Base-by-base conservation (phyloP, 2,888 invertebrate species). In the Mesopsocus fuscifrons region DNA sequence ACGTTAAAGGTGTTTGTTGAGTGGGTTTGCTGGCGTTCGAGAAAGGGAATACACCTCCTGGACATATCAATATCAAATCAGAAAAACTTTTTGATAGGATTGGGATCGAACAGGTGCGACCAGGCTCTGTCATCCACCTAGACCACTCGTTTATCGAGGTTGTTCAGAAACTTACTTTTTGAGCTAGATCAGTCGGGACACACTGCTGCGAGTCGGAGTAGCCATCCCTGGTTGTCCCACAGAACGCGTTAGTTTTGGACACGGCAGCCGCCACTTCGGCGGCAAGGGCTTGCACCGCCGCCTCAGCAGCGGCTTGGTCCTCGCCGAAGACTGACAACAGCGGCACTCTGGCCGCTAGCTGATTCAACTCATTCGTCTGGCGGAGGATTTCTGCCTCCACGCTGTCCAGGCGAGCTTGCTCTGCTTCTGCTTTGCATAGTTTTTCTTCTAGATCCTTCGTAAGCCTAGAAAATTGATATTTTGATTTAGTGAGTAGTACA, bases 261-360 rank as follows among this genome's bases (percentile, higher is more conserved):
- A 57, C 55, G 47, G 68, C 61, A 47, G 67, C 65, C 43, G 68
- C 66, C 20, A 76, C 74, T 57, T 70, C 68, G 43, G 59, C 59
- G 43, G 67, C 64, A 35, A 82, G 61, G 42, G 64, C 62, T 54
- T 67, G 64, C 44, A 87, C 64, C 47, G 70, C 68, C 42, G 59
- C 58, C 57, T 77, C 76, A 38, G 70, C 69, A 47, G 66, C 65
- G 44, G 67, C 66, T 50, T 77, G 71, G 64, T 87, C 72, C 52
- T 75, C 73, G 54, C 75, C 80, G 63, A 77, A 85, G 30, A 82
- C 77, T 71, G 84, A 78, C 56, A 85, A 71, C 49, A 69, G 68
- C 52, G 67, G 67, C 49, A 81, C 70, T 60, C 76, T 72, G 48
- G 71, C 68, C 54, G 74, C 68, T 49, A 75, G 66, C 45, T 69